Conservation (phyloP, 2,888 invertebrate genomes). For the Gymnocheta viridis region DNA sequence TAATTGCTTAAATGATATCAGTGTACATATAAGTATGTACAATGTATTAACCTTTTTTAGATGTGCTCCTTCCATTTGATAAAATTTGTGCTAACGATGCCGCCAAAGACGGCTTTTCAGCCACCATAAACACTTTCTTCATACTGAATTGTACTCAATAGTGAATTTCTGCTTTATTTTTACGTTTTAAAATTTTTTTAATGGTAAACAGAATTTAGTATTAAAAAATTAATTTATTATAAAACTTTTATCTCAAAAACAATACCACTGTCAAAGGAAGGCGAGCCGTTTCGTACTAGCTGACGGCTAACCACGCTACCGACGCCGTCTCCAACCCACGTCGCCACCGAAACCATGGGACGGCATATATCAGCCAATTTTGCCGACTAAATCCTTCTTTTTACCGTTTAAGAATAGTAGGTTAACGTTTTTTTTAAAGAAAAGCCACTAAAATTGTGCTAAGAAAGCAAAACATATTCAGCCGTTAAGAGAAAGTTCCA, state of each 20-base stretch:
- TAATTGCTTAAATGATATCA: constrained; percentile 36
- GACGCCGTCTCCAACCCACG: too few relatives aligned
- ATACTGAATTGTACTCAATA: constrained; percentile 80
- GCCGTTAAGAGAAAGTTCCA: too few relatives aligned
- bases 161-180: not conserved
- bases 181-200: not conserved
- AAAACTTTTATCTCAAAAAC: constrained; percentile 13
- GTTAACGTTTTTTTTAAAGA: too few relatives aligned
- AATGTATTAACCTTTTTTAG: constrained; percentile 77
- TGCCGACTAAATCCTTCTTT: too few relatives aligned
- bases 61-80: constrained; percentile 88
- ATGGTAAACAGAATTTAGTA: not conserved
- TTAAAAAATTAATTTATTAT: not conserved
- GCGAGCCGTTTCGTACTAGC: too few relatives aligned
- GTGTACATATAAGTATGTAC: too few relatives aligned
- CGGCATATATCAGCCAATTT: too few relatives aligned
- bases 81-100: constrained; percentile 96
- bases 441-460: too few relatives aligned
- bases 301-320: too few relatives aligned
- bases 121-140: constrained; percentile 97
- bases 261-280: constrained; percentile 11
- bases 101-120: constrained; percentile 99
- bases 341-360: too few relatives aligned
- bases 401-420: too few relatives aligned
- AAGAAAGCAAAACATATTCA: too few relatives aligned